These are phyloP conservation scores for Fukomys damarensis DNA, from an alignment of 2,113 vertebrate genomes.

Conservation along the genomic window DNA sequence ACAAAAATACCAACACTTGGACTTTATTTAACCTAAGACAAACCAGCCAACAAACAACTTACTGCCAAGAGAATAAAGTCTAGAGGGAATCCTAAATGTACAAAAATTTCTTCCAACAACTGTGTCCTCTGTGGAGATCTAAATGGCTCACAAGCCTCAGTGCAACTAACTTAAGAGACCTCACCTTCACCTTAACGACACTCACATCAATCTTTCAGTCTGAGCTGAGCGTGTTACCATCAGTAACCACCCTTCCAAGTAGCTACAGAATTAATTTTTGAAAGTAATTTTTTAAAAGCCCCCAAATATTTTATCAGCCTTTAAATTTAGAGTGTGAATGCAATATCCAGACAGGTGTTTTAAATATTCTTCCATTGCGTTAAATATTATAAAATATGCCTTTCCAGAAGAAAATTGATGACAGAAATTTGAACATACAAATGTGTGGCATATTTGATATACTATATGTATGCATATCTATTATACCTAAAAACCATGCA, in stretches of 20 bases:
- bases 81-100: not conserved
- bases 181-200: slow-evolving; percentile 84
- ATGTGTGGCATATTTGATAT: slow-evolving; percentile 80
- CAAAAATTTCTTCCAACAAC: slow-evolving; percentile 13
- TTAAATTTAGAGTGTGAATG: slow-evolving; percentile 69
- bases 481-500: slow-evolving; percentile 80
- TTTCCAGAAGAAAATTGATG: slow-evolving; percentile 77
- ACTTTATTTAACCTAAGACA: not conserved
- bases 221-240: slow-evolving; percentile 80
- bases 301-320: slow-evolving; percentile 81
- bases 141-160: slow-evolving; percentile 21
- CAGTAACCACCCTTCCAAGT: slow-evolving; percentile 83
- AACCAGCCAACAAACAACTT: not conserved
- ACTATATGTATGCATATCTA: slow-evolving; percentile 83
- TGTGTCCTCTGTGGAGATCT: slow-evolving; percentile 71
- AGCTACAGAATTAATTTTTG: slow-evolving; percentile 84
- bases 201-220: slow-evolving; percentile 83
- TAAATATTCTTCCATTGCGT: slow-evolving; percentile 80
- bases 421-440: slow-evolving; percentile 76
- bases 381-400: slow-evolving; percentile 81
- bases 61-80: not conserved
- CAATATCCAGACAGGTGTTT: slow-evolving; percentile 77
- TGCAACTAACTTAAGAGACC: slow-evolving; percentile 75
- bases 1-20: not conserved
- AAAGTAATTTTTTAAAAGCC: slow-evolving; percentile 83